A percentile compares a stretch with the other conserved stretches of the same genome.
Conservation (phyloP, 2,113 vertebrate species). For the Ceuthmochares aereus region DNA sequence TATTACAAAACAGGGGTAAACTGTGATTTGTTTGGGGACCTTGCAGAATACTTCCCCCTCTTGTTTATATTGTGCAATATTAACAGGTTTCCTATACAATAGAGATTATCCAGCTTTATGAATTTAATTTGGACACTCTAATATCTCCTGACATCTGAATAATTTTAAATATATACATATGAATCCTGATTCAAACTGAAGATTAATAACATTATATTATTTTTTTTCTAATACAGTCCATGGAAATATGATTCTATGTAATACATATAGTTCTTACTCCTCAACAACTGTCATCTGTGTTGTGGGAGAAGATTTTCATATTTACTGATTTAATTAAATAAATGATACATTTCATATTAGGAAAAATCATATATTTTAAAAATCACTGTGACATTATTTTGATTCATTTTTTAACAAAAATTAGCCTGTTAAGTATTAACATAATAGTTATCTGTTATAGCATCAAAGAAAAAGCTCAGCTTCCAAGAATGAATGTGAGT, state of each 20-base stretch:
- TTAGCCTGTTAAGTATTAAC: background rate
- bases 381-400: background rate
- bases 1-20: background rate
- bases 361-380: background rate
- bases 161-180: background rate
- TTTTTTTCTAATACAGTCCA: background rate
- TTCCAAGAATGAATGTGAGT: background rate
- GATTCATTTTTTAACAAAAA: background rate
- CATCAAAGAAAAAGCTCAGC: background rate
- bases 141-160: background rate
- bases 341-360: background rate
- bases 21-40: background rate
- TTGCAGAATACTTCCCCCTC: background rate
- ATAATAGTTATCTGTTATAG: background rate
- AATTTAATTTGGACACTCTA: background rate
- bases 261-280: background rate
- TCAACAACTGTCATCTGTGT: background rate
- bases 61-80: background rate
- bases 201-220: background rate
- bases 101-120: background rate
- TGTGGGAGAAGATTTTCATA: background rate
- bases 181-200: background rate
- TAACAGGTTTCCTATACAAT: background rate
- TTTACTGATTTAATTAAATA: background rate
- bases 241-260: background rate